Conservation (phyloP, 2,113 vertebrate genomes). For the Coregonus clupeaformis region DNA sequence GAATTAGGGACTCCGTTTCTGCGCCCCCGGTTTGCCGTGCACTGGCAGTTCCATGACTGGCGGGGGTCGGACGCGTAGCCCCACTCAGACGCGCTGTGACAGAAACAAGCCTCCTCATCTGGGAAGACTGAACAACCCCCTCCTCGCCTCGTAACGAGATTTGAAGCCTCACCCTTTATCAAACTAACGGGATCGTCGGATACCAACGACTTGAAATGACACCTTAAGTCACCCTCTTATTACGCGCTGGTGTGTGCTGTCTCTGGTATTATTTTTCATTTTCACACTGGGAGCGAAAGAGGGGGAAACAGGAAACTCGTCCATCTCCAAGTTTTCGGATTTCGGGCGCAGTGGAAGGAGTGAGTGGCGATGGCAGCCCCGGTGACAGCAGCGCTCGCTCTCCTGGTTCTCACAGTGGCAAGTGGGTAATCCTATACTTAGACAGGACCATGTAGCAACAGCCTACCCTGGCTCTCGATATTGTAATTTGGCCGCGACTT, state of each 20-base stretch:
- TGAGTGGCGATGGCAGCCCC: slow-evolving; percentile 58
- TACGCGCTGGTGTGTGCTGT: neutral
- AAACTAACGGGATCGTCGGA: slow-evolving; percentile 10
- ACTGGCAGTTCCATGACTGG: slow-evolving; percentile 50
- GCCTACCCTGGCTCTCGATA: neutral
- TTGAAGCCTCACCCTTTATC: slow-evolving; percentile 15
- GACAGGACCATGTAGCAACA: neutral
- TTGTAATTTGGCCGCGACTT: neutral
- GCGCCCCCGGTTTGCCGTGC: slow-evolving; percentile 38
- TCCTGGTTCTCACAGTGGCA: slow-evolving; percentile 65
- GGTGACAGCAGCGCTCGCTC: slow-evolving; percentile 61
- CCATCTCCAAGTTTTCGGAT: slow-evolving; percentile 52
- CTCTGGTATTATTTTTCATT: neutral
- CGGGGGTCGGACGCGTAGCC: slow-evolving; percentile 22
- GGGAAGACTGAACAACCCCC: slow-evolving; percentile 29
- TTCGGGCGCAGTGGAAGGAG: slow-evolving; percentile 55
- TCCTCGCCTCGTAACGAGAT: slow-evolving; percentile 18
- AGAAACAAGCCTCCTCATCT: slow-evolving; percentile 39
- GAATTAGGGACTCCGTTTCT: slow-evolving; percentile 1
- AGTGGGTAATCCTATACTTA: slow-evolving; percentile 59
- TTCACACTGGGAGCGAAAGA: neutral
- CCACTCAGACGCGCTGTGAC: slow-evolving; percentile 44
- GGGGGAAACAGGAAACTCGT: slow-evolving; percentile 7
- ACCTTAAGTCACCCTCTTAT: neutral
- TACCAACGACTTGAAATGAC: neutral